These are phyloP conservation scores for Orycteropus afer DNA, from an alignment of 2,113 vertebrate genomes.

Conservation along the genomic window DNA sequence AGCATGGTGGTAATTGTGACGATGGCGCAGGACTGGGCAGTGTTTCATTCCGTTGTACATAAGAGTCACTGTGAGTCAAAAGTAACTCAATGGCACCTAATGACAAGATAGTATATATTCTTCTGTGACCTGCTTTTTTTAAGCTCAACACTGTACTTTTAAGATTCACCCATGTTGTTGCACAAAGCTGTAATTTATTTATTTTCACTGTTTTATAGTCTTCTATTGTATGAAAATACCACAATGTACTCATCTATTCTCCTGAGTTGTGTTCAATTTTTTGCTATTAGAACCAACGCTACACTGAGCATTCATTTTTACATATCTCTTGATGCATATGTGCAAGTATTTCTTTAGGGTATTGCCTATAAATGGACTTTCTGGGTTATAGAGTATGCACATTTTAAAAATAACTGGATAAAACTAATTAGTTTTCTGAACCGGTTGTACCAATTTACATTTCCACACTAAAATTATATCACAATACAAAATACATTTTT, in stretches of 20 bases:
- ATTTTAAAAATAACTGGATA: neutral
- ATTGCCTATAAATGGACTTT: neutral
- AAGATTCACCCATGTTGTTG: neutral
- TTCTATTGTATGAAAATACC: neutral
- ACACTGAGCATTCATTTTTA: neutral
- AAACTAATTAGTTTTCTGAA: constrained; percentile 6
- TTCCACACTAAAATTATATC: constrained; percentile 17
- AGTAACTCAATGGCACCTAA: too few species aligned
- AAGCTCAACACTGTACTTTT: neutral
- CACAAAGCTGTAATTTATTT: neutral
- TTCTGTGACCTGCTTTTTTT: neutral
- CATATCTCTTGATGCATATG: neutral
- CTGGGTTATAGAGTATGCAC: neutral
- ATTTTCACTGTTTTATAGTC: neutral
- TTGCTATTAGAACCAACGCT: neutral
- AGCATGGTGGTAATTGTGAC: too few species aligned
- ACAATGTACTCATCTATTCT: neutral
- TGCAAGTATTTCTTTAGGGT: neutral
- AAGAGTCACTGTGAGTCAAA: too few species aligned
- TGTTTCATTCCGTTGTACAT: too few species aligned
- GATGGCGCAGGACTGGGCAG: too few species aligned
- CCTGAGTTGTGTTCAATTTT: neutral
- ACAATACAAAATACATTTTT: neutral
- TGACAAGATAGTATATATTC: neutral
- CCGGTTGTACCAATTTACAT: neutral